These are phyloP conservation scores for Cyclophora punctaria DNA, from an alignment of 2,888 invertebrate species.

Conservation along the genomic window DNA sequence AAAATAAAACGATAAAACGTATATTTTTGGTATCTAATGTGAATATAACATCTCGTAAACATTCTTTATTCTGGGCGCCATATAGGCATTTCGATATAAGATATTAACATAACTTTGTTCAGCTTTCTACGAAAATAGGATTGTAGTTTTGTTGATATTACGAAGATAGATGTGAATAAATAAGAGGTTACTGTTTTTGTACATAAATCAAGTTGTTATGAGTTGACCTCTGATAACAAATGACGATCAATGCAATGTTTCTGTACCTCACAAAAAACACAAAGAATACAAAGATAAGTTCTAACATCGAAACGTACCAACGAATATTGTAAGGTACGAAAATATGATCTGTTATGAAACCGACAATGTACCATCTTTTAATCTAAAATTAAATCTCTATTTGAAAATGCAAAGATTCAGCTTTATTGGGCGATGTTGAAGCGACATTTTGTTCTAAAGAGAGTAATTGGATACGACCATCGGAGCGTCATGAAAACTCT, in stretches of 20 bases:
- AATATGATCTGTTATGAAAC: conserved; percentile 4
- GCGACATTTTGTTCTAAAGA: conserved; percentile 50
- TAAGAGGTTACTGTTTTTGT: too few species aligned
- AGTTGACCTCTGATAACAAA: too few species aligned
- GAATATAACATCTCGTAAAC: conserved; percentile 10
- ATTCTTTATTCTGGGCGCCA: conserved; percentile 4
- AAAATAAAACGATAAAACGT: conserved; percentile 1
- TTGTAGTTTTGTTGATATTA: not conserved
- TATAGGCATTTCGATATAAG: conserved; percentile 2
- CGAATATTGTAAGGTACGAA: conserved; percentile 14
- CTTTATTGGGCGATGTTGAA: conserved; percentile 42
- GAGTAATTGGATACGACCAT: conserved; percentile 46
- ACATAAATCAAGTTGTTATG: too few species aligned
- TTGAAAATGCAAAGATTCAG: conserved; percentile 39
- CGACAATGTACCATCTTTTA: conserved; percentile 32
- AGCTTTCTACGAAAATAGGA: conserved; percentile 1
- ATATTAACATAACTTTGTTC: conserved; percentile 3
- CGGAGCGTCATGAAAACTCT: too few species aligned
- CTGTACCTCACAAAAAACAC: too few species aligned
- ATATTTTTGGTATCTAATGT: conserved; percentile 3
- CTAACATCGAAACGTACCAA: too few species aligned
- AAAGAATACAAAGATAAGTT: too few species aligned
- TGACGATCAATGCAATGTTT: too few species aligned
- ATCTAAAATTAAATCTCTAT: conserved; percentile 64
- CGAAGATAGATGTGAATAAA: too few species aligned